Percentiles rank a stretch among this genome's conserved stretches.
phyloP scores from a whole-genome alignment of 2,113 vertebrate species.

The Nanger granti region DNA sequence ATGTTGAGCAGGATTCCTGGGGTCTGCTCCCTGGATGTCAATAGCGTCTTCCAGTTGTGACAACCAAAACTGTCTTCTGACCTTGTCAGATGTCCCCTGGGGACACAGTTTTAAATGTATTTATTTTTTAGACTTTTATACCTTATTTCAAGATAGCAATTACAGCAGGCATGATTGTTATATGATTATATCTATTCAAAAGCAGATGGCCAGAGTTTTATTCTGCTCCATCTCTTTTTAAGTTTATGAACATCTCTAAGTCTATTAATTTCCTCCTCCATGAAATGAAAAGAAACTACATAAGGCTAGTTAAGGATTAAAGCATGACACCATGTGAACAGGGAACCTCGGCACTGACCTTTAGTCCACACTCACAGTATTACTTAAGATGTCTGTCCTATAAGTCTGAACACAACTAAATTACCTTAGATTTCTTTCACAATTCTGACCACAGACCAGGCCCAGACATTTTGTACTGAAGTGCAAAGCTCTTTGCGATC shows the following conservation, averaged over 20 bases:
- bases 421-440: background rate
- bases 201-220: background rate
- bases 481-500: background rate
- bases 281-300: background rate
- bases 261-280: background rate
- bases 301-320: background rate
- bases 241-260: background rate
- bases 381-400: background rate
- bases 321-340: background rate
- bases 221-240: background rate
- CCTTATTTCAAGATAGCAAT: background rate
- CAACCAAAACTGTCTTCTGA: background rate
- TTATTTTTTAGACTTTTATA: background rate
- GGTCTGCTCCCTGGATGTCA: background rate
- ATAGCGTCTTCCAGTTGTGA: background rate
- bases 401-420: background rate
- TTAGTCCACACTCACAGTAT: background rate
- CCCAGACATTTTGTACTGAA: background rate
- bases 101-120: background rate
- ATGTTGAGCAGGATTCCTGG: background rate
- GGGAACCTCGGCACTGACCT: background rate
- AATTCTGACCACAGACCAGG: background rate
- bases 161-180: background rate
- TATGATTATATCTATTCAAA: background rate
- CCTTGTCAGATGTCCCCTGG: background rate